phyloP scores from a whole-genome alignment of 2,113 vertebrate genomes.

The Neotoma lepida region DNA sequence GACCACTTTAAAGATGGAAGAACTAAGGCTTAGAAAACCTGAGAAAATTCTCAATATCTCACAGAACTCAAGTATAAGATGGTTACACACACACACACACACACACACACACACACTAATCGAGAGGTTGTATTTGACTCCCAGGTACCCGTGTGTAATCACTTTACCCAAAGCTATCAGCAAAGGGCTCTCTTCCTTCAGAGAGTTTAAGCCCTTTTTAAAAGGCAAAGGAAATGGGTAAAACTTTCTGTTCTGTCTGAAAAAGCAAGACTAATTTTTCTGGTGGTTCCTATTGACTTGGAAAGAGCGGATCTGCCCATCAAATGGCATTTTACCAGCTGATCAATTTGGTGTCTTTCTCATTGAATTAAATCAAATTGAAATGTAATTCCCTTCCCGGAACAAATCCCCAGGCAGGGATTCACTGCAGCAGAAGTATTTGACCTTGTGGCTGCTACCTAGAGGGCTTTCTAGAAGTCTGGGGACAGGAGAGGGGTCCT shows the following conservation, averaged over 20 bases:
- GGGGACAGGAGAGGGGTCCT: not conserved
- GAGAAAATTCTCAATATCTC: constrained; percentile 7
- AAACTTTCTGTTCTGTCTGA: constrained; percentile 72
- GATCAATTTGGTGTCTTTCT: constrained; percentile 83
- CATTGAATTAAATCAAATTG: constrained; percentile 83
- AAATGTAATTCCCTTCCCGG: constrained; percentile 79
- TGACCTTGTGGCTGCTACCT: constrained; percentile 72
- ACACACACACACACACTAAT: not conserved
- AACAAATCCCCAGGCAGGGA: constrained; percentile 75
- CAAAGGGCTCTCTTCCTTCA: constrained; percentile 31
- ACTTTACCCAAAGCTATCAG: constrained; percentile 30
- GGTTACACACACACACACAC: not conserved
- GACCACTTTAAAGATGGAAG: constrained; percentile 2
- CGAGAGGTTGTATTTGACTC: not conserved
- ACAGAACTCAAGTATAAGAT: not conserved
- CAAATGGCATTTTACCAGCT: constrained; percentile 81
- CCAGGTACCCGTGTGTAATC: constrained; percentile 4
- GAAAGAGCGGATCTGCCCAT: constrained; percentile 79
- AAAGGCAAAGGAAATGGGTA: constrained; percentile 68
- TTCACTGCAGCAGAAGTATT: constrained; percentile 54
- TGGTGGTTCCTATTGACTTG: constrained; percentile 77
- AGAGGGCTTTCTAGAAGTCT: constrained; percentile 69
- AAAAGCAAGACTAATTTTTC: constrained; percentile 76
- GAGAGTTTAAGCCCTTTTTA: constrained; percentile 54
- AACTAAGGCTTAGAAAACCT: not conserved